Evolutionary conservation across 2,797 vertebrate species (phyloP).

Genomic region (Capromys pilorides): DNA sequence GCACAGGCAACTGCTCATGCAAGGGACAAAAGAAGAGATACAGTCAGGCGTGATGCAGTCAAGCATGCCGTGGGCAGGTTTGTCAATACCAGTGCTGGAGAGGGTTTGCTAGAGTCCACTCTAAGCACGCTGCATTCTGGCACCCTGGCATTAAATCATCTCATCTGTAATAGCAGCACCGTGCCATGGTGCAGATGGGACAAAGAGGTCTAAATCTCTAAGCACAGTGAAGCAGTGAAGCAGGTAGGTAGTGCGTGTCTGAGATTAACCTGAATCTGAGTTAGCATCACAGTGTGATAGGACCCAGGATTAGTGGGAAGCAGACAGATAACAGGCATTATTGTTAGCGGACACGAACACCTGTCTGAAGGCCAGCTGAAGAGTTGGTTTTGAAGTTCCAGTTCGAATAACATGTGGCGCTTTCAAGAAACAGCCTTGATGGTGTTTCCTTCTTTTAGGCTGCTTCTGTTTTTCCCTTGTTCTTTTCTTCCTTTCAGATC

Average conservation of each 20-base stretch:
- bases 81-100: conserved; percentile 63
- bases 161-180: not conserved
- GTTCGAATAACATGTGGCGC: not conserved
- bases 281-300: not conserved
- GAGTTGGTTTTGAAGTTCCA: not conserved
- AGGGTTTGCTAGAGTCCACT: not conserved
- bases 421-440: not conserved
- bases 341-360: not conserved
- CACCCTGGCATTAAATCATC: not conserved
- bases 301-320: not conserved
- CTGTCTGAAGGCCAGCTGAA: conserved; percentile 1
- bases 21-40: conserved; percentile 73
- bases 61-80: conserved; percentile 64
- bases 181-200: not conserved
- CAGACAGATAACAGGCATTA: not conserved
- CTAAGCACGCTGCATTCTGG: not conserved
- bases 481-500: not conserved
- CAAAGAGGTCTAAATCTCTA: not conserved
- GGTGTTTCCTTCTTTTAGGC: not conserved
- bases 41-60: conserved; percentile 72
- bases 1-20: conserved; percentile 63
- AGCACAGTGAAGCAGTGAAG: not conserved
- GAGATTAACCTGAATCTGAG: not conserved
- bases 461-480: not conserved
- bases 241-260: not conserved